These are phyloP conservation scores for Galbula dea DNA, from an alignment of 2,113 vertebrate genomes.

Conservation along the genomic window DNA sequence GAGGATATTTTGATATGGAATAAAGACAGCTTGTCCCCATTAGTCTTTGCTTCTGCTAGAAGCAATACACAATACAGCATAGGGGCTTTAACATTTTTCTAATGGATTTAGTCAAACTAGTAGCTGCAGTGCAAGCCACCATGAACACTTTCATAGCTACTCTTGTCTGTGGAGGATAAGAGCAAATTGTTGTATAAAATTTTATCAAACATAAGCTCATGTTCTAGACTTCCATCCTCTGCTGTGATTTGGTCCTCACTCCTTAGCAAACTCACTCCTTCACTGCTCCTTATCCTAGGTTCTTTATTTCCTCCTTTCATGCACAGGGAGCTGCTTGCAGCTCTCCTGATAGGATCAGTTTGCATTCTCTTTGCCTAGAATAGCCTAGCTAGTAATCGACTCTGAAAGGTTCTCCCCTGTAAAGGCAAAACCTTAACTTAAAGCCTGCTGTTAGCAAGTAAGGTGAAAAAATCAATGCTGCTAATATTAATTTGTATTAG, in stretches of 20 bases:
- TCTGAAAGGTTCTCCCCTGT: background rate
- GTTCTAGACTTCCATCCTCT: background rate
- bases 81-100: background rate
- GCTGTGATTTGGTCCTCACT: background rate
- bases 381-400: background rate
- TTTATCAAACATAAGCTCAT: background rate
- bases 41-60: background rate
- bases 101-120: background rate
- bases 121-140: background rate
- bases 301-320: background rate
- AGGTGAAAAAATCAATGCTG: background rate
- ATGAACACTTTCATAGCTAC: background rate
- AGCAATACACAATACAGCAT: background rate
- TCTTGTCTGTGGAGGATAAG: background rate
- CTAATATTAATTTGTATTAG: background rate
- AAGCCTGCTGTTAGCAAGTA: background rate
- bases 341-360: slow-evolving; percentile 7
- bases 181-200: background rate
- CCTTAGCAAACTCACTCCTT: background rate
- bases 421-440: background rate
- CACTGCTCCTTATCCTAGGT: background rate
- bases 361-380: slow-evolving; percentile 1
- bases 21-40: background rate
- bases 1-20: background rate
- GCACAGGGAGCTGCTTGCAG: background rate